phyloP scores from a whole-genome alignment of 2,797 vertebrate species.

The Hemitrygon akajei region DNA sequence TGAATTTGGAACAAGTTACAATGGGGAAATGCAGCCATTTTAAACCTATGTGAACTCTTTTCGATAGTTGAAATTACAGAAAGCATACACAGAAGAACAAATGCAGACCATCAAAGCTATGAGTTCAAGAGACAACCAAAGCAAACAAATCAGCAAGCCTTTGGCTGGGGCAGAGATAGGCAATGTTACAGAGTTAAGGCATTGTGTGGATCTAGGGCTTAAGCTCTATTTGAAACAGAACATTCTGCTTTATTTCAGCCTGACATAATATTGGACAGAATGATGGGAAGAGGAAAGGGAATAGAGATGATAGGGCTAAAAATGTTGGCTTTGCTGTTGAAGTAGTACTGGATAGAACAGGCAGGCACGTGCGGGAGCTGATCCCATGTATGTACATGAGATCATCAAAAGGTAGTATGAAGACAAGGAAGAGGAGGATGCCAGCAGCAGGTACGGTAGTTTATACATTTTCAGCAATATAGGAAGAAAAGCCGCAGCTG shows the following conservation, averaged over 20 bases:
- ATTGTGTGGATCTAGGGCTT: not conserved
- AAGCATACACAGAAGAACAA: not conserved
- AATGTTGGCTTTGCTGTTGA: not conserved
- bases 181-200: not conserved
- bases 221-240: not conserved
- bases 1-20: not conserved
- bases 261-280: not conserved
- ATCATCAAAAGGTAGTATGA: not conserved
- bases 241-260: not conserved
- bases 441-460: not conserved
- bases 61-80: not conserved
- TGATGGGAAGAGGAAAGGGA: not conserved
- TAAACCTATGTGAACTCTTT: not conserved
- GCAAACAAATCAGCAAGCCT: not conserved
- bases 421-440: not conserved
- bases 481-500: not conserved
- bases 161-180: not conserved
- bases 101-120: not conserved
- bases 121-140: not conserved
- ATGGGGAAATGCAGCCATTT: not conserved
- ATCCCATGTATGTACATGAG: not conserved
- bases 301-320: not conserved
- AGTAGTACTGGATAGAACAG: not conserved
- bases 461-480: not conserved
- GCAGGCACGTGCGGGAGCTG: not conserved